Conservation (phyloP, 1,140 invertebrate species). For the Pseudobourletiella spinata region DNA sequence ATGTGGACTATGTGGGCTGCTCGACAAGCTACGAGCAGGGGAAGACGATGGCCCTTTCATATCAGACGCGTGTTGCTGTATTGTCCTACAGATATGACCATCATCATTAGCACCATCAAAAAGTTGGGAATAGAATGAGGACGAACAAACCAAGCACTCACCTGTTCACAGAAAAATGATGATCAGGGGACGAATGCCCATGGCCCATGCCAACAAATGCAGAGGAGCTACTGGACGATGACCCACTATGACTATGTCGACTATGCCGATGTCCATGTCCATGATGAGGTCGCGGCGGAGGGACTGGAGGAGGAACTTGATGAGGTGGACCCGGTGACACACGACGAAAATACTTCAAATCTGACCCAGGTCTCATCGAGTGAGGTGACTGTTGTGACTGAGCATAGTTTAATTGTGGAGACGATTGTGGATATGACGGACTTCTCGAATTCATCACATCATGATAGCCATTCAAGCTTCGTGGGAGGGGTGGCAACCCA, state of each 20-base stretch:
- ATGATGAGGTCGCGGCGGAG: slow-evolving; percentile 32
- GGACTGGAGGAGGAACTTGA: slow-evolving; percentile 22
- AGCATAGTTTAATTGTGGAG: slow-evolving; percentile 1
- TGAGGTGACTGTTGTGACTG: neutral
- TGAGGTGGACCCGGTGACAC: slow-evolving; percentile 11
- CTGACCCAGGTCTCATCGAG: neutral
- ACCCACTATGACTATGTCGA: slow-evolving; percentile 23
- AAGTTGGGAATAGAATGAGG: neutral
- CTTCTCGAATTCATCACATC: neutral
- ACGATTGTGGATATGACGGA: neutral
- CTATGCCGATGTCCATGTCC: slow-evolving; percentile 1
- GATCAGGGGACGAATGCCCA: slow-evolving; percentile 26
- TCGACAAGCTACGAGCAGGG: slow-evolving; percentile 27
- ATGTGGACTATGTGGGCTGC: slow-evolving; percentile 34
- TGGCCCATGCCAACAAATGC: slow-evolving; percentile 2
- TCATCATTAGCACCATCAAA: neutral
- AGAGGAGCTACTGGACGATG: slow-evolving; percentile 30
- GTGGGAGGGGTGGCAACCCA: slow-evolving; percentile 31
- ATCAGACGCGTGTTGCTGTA: slow-evolving; percentile 1
- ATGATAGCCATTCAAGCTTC: slow-evolving; percentile 30
- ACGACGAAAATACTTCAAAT: slow-evolving; percentile 1
- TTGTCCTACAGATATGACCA: slow-evolving; percentile 12
- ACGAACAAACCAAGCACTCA: neutral
- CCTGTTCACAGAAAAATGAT: slow-evolving; percentile 13
- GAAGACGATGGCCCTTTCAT: slow-evolving; percentile 9